These are phyloP conservation scores for Calidris pugnax DNA, from an alignment of 2,113 vertebrate genomes.

Conservation along the genomic window DNA sequence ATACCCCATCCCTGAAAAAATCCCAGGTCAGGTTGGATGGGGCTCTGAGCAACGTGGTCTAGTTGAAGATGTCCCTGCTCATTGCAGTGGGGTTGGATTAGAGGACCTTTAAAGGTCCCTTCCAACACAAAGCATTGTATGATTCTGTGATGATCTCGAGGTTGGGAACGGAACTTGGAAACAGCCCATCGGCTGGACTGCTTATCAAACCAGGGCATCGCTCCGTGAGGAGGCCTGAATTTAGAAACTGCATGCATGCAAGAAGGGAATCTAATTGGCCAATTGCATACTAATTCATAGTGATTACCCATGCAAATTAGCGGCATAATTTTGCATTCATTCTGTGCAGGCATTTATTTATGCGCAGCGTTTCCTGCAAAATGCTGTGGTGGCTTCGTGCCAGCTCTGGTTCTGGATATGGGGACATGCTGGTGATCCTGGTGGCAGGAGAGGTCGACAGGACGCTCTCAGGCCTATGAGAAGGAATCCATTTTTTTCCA, in stretches of 20 bases:
- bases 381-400: neutral
- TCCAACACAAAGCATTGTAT: neutral
- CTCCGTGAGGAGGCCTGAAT: neutral
- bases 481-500: neutral
- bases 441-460: neutral
- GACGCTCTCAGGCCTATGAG: neutral
- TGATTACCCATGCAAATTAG: neutral
- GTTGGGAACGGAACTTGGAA: neutral
- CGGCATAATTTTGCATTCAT: neutral
- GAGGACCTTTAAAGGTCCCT: neutral
- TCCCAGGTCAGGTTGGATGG: neutral
- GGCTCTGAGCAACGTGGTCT: neutral
- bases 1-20: neutral
- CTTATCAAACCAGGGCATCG: neutral
- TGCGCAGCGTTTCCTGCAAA: neutral
- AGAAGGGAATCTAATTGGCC: conserved; percentile 27
- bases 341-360: neutral
- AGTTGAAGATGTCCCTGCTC: neutral
- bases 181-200: neutral
- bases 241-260: neutral
- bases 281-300: conserved; percentile 25
- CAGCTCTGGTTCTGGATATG: neutral
- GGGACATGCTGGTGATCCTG: neutral
- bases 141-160: neutral
- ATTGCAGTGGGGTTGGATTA: no score